phyloP scores from a whole-genome alignment of 1,140 invertebrate species.

The Cyclina sinensis region DNA sequence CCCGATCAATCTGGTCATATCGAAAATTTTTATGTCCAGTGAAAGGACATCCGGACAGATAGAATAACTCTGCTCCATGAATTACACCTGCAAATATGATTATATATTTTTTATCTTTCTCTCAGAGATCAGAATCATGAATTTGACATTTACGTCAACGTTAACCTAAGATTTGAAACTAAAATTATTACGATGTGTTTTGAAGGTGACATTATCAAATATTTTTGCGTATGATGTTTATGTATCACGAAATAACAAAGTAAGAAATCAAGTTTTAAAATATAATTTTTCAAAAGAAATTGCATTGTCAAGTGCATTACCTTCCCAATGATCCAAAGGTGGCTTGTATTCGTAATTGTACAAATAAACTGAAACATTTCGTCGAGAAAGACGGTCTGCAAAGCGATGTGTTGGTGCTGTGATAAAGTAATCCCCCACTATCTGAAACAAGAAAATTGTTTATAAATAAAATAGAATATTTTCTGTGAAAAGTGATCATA shows the following conservation, averaged over 20 bases:
- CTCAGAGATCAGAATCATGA: too few species aligned
- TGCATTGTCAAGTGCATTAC: too few species aligned
- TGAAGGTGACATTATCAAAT: too few species aligned
- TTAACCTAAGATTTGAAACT: too few species aligned
- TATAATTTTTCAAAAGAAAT: background rate
- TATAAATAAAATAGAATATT: background rate
- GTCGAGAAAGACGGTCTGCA: slow-evolving; percentile 72
- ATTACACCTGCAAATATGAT: slow-evolving; percentile 77
- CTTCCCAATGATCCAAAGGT: slow-evolving; percentile 71
- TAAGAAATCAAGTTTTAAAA: too few species aligned
- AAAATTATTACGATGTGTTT: too few species aligned
- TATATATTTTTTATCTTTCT: background rate
- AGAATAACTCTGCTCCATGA: slow-evolving; percentile 83
- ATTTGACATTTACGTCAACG: too few species aligned
- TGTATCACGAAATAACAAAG: too few species aligned
- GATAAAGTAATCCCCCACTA: slow-evolving; percentile 83
- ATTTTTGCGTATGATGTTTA: too few species aligned
- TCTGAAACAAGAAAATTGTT: slow-evolving; percentile 69
- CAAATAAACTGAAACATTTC: slow-evolving; percentile 79
- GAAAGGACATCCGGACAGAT: slow-evolving; percentile 79
- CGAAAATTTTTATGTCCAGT: slow-evolving; percentile 77
- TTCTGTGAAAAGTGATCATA: background rate
- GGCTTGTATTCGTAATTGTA: slow-evolving; percentile 83
- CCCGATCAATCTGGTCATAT: slow-evolving; percentile 77
- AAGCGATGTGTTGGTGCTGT: slow-evolving; percentile 79